Conservation (phyloP, 2,113 vertebrate species). For the Mola mola region DNA sequence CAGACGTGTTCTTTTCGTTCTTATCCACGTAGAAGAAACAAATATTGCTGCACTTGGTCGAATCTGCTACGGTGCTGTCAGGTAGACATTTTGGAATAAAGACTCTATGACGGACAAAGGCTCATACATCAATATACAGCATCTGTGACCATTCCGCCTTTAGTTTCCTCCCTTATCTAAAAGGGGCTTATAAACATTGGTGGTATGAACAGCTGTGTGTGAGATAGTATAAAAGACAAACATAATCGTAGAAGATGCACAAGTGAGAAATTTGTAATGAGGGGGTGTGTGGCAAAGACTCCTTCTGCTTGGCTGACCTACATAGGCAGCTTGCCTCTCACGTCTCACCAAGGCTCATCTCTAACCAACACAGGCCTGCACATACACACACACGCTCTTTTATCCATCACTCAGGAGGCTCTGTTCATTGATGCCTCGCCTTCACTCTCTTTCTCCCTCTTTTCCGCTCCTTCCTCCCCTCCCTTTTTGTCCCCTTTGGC, state of each 20-base stretch:
- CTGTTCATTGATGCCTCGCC: slow-evolving; percentile 78
- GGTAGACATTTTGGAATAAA: slow-evolving; percentile 9
- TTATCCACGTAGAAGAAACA: background rate
- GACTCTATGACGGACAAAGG: slow-evolving; percentile 4
- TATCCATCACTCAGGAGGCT: slow-evolving; percentile 74
- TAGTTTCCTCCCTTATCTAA: slow-evolving; percentile 31
- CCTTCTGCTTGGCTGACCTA: slow-evolving; percentile 86
- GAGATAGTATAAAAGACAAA: slow-evolving; percentile 38
- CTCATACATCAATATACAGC: background rate
- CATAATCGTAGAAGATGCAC: slow-evolving; percentile 49
- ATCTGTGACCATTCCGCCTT: slow-evolving; percentile 1
- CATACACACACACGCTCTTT: slow-evolving; percentile 61
- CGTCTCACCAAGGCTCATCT: slow-evolving; percentile 77
- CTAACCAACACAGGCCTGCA: slow-evolving; percentile 73
- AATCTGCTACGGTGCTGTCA: slow-evolving; percentile 2
- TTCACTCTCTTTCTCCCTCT: slow-evolving; percentile 57
- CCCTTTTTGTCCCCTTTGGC: slow-evolving; percentile 55
- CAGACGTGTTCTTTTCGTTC: slow-evolving; percentile 25
- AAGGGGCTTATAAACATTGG: slow-evolving; percentile 27
- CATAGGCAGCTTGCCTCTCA: slow-evolving; percentile 83
- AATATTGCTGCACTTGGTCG: background rate
- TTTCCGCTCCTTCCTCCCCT: slow-evolving; percentile 62
- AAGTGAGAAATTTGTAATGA: slow-evolving; percentile 81
- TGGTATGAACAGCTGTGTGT: slow-evolving; percentile 46
- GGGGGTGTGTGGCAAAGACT: slow-evolving; percentile 79